These are phyloP conservation scores for Spea hammondii DNA, from an alignment of 2,797 vertebrate genomes.

Conservation along the genomic window DNA sequence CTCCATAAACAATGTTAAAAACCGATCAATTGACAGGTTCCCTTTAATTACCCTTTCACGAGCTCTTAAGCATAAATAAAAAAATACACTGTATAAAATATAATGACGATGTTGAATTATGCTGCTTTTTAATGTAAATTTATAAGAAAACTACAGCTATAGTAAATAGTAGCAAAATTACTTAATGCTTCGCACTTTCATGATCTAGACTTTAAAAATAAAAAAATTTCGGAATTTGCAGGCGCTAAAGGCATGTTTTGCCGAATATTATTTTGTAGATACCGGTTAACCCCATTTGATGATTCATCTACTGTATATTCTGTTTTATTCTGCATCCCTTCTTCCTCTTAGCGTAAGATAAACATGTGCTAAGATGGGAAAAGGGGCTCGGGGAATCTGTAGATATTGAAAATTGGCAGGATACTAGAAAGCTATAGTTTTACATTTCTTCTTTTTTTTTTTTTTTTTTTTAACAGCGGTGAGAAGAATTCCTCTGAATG, in stretches of 20 bases:
- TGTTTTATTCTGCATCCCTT: not conserved
- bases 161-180: too few relatives aligned
- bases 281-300: not conserved
- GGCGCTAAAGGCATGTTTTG: not conserved
- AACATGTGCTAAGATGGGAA: conserved; percentile 7
- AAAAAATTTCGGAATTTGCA: too few relatives aligned
- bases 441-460: conserved; percentile 3
- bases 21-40: too few relatives aligned
- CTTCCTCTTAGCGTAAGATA: not conserved
- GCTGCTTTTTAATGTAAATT: too few relatives aligned
- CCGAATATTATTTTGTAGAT: not conserved
- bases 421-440: not conserved
- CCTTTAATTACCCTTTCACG: too few relatives aligned
- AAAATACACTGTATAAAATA: too few relatives aligned
- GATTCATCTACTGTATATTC: not conserved
- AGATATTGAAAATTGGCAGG: conserved; percentile 7
- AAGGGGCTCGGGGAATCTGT: conserved; percentile 2
- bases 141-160: too few relatives aligned
- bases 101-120: too few relatives aligned
- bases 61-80: too few relatives aligned
- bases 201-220: too few relatives aligned
- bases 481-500: not conserved
- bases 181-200: too few relatives aligned
- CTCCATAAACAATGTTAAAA: too few relatives aligned
- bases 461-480: not conserved